These are phyloP conservation scores for Ornithoptera alexandrae DNA, from an alignment of 2,888 invertebrate species.

Conservation along the genomic window DNA sequence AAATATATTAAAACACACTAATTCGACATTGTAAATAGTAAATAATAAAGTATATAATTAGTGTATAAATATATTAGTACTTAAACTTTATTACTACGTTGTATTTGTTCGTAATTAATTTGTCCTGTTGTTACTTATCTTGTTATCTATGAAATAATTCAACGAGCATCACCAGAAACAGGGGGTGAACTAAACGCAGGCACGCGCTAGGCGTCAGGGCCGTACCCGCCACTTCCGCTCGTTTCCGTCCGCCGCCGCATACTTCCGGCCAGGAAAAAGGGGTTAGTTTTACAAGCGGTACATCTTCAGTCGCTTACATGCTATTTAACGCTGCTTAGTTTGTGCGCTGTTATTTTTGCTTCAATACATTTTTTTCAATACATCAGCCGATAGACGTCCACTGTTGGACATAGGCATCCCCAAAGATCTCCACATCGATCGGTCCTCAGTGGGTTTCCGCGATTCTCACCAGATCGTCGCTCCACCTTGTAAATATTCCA, in stretches of 20 bases:
- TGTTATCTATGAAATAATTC: conserved; percentile 14
- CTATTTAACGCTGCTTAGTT: background rate
- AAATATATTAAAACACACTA: background rate
- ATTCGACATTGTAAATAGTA: background rate
- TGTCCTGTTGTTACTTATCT: background rate
- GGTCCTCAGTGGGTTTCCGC: too few relatives aligned
- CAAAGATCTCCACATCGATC: too few relatives aligned
- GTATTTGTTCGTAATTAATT: background rate
- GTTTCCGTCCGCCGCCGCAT: conserved; percentile 38
- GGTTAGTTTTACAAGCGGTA: conserved; percentile 34
- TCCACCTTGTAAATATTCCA: too few relatives aligned
- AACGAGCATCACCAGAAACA: conserved; percentile 19
- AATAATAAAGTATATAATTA: too few relatives aligned
- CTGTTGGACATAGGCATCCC: too few relatives aligned
- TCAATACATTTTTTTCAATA: too few relatives aligned
- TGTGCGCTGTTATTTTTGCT: too few relatives aligned
- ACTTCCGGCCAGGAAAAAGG: conserved; percentile 40
- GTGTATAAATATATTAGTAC: background rate
- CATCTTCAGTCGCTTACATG: background rate
- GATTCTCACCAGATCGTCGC: too few relatives aligned
- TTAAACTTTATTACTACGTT: background rate
- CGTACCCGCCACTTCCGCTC: conserved; percentile 44
- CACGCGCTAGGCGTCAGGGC: conserved; percentile 42
- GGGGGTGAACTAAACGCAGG: conserved; percentile 41
- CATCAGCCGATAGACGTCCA: too few relatives aligned